Evolutionary conservation across 2,113 vertebrate species (phyloP), one percentile per base, ranked within the genome.

Genomic region (Heterotis niloticus): DNA sequence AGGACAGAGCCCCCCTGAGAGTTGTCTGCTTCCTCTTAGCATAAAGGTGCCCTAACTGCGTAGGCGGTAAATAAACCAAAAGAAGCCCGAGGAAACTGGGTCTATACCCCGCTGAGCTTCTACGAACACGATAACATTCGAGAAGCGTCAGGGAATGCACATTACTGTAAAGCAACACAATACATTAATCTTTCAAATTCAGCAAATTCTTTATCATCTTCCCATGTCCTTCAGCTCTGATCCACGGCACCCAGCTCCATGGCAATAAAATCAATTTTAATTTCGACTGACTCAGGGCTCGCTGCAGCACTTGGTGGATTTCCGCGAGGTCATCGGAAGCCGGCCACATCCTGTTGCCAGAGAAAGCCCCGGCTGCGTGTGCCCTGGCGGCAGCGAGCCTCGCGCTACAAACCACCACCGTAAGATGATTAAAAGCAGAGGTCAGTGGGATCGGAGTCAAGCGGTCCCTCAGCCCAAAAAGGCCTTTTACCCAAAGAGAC

Each of bases 351-450:
- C 34, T 44, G 34, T 44, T 79, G 28, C 75, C 77, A 28, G 64
- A 78, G 17, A 71, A 26, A 77, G 62, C 0, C 23, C 56, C 71
- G 71, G 56, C 64, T 18, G 66, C 59, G 60, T 72, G 68, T 73
- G 78, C 80, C 76, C 78, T 78, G 78, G 66, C 24, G 70, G 54
- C 52, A 51, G 52, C 54, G 67, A n/a, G 56, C 79, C 77, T 70
- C 29, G 60, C 64, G 80, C 71, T 71, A 80, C 72, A 72, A 81
- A 78, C 71, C 70, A 72, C 75, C 75, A 71, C 75, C 70, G 71
- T 59, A 66, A 80, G 57, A 81, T 54, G 52, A 81, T 82, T 79
- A 23, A 79, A 79, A 70, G 34, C 68, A 70, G 13, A 7, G 10
- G 20, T 52, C 23, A 74, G 67, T 34, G 18, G 16, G 76, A 56